These are phyloP conservation scores for Grus americana DNA, from an alignment of 2,113 vertebrate genomes.

Conservation along the genomic window DNA sequence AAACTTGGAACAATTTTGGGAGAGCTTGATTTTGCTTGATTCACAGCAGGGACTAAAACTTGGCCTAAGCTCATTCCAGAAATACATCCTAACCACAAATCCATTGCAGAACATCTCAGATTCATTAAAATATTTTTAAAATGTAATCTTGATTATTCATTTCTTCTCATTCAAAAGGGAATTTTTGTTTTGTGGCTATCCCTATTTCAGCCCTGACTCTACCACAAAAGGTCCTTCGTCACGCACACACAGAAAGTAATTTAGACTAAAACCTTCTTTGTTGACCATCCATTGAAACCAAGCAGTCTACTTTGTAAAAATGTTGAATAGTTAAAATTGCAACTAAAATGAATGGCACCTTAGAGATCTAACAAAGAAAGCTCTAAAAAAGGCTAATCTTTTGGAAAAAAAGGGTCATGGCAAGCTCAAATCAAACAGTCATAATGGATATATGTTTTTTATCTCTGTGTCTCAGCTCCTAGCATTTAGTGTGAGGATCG, in stretches of 20 bases:
- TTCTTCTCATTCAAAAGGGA: neutral
- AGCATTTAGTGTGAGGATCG: neutral
- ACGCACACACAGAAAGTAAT: neutral
- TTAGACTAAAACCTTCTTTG: constrained; percentile 11
- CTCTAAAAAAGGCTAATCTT: neutral
- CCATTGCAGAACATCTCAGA: neutral
- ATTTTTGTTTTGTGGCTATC: neutral
- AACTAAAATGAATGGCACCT: neutral
- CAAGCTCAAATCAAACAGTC: neutral
- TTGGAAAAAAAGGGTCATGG: neutral
- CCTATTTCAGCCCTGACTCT: neutral
- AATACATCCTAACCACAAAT: neutral
- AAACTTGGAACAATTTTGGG: neutral
- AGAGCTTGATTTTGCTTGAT: neutral
- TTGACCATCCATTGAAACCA: neutral
- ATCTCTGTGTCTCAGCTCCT: neutral
- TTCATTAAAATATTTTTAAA: neutral
- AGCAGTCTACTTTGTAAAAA: neutral
- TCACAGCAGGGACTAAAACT: neutral
- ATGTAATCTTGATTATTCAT: neutral
- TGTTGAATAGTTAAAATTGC: neutral
- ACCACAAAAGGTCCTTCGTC: neutral
- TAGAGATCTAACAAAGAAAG: neutral
- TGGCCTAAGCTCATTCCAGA: neutral
- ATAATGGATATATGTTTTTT: neutral